A percentile compares a stretch with the other conserved stretches of the same genome.
Conservation (phyloP, 2,888 invertebrate species). For the Drepanosiphum platanoidis region DNA sequence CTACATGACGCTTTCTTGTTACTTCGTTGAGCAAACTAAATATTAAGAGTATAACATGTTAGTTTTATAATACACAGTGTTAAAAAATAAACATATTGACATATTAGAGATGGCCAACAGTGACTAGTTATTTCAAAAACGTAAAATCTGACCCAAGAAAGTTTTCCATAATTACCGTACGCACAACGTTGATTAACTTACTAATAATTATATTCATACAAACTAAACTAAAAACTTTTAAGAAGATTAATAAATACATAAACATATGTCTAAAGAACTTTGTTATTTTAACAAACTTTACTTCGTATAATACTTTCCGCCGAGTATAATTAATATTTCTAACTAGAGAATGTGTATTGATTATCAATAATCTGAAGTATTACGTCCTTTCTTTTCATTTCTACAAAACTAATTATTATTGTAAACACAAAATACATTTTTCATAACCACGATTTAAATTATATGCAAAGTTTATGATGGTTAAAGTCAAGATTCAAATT, state of each 20-base stretch:
- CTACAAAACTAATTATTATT: too few relatives aligned
- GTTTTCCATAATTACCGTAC: too few relatives aligned
- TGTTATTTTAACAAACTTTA: background rate
- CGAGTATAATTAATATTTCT: too few relatives aligned
- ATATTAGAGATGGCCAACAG: background rate
- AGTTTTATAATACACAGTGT: background rate
- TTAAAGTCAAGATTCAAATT: too few relatives aligned
- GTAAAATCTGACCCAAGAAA: background rate
- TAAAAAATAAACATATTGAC: background rate
- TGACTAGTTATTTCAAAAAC: background rate
- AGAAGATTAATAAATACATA: background rate
- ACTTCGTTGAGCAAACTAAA: background rate
- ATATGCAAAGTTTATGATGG: too few relatives aligned
- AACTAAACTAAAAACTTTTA: too few relatives aligned
- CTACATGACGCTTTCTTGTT: background rate
- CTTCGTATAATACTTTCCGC: too few relatives aligned
- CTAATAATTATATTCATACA: background rate
- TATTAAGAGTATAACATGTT: background rate
- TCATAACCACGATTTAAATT: too few relatives aligned
- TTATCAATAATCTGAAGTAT: too few relatives aligned
- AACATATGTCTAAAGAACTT: background rate
- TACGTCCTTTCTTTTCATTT: too few relatives aligned
- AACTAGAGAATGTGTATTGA: too few relatives aligned
- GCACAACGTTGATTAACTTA: background rate
- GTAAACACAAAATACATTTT: too few relatives aligned